phyloP scores from a whole-genome alignment of 2,888 invertebrate species.

The Oasisia sp. region DNA sequence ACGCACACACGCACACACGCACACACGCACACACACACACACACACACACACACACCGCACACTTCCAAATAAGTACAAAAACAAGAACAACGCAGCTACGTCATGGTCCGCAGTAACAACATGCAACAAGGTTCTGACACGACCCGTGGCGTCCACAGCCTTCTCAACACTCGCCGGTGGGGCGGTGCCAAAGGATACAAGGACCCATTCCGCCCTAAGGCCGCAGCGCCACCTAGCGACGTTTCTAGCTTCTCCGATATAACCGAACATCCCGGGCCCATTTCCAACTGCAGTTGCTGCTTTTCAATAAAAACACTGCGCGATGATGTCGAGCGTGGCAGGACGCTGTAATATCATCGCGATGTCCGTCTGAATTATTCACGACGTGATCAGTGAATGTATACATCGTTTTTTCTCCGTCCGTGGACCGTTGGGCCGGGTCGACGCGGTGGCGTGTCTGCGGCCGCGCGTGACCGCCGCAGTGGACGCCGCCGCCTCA shows the following conservation, averaged over 20 bases:
- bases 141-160: too few species aligned
- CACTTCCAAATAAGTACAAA: too few species aligned
- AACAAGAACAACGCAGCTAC: too few species aligned
- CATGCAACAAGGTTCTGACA: too few species aligned
- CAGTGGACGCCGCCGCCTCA: not conserved
- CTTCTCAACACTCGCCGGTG: too few species aligned
- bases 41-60: too few species aligned
- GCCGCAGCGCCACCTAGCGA: not conserved
- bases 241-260: not conserved
- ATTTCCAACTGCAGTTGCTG: not conserved
- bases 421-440: not conserved
- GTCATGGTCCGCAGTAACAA: too few species aligned
- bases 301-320: not conserved
- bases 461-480: not conserved
- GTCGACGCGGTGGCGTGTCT: not conserved
- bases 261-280: not conserved
- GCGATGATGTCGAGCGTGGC: not conserved
- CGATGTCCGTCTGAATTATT: not conserved
- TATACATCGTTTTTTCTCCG: not conserved
- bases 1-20: too few species aligned
- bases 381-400: not conserved
- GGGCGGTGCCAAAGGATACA: too few species aligned
- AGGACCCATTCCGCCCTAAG: too few species aligned
- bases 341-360: not conserved
- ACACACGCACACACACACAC: too few species aligned